Percentiles rank a stretch among this genome's conserved stretches.
Conservation (phyloP, 35 echinoderm and acorn worm genomes). For the Ophiothrix spiculata region DNA sequence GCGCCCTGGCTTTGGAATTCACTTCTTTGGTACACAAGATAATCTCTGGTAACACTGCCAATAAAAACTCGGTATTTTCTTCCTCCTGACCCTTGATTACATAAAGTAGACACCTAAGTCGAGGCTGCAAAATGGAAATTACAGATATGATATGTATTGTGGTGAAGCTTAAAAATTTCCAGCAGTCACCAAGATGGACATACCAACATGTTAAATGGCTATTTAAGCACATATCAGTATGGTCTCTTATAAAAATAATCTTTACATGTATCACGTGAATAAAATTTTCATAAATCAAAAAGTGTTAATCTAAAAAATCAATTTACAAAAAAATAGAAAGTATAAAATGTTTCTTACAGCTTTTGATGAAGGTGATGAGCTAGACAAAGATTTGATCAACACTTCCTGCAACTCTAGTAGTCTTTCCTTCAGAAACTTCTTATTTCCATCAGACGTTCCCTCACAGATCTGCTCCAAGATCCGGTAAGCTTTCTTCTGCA, state of each 20-base stretch:
- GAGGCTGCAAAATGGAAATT: slow-evolving; percentile 51
- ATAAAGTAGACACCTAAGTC: slow-evolving; percentile 69
- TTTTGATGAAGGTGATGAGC: slow-evolving; percentile 84
- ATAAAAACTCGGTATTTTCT: slow-evolving; percentile 56
- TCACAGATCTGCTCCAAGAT: slow-evolving; percentile 90
- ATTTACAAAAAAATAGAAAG: neutral
- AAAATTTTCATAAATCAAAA: neutral
- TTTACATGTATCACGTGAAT: neutral
- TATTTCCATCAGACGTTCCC: slow-evolving; percentile 50
- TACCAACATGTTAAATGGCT: too few species aligned
- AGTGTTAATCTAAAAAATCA: neutral
- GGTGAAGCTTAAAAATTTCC: too few species aligned
- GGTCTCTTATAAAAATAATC: neutral
- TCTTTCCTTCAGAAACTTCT: slow-evolving; percentile 52
- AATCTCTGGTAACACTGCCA: slow-evolving; percentile 73
- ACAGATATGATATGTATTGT: neutral
- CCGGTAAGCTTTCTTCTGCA: slow-evolving; percentile 96
- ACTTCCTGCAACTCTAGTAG: slow-evolving; percentile 59
- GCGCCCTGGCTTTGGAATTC: slow-evolving; percentile 69
- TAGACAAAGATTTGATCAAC: slow-evolving; percentile 72
- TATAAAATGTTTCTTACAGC: slow-evolving; percentile 45
- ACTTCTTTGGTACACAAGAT: slow-evolving; percentile 92
- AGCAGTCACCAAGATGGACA: too few species aligned
- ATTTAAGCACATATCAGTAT: too few species aligned
- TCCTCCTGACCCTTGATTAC: slow-evolving; percentile 58